Evolutionary conservation across 2,113 vertebrate species (phyloP), one percentile per base, ranked within the genome.

Genomic region (Anseranas semipalmata): DNA sequence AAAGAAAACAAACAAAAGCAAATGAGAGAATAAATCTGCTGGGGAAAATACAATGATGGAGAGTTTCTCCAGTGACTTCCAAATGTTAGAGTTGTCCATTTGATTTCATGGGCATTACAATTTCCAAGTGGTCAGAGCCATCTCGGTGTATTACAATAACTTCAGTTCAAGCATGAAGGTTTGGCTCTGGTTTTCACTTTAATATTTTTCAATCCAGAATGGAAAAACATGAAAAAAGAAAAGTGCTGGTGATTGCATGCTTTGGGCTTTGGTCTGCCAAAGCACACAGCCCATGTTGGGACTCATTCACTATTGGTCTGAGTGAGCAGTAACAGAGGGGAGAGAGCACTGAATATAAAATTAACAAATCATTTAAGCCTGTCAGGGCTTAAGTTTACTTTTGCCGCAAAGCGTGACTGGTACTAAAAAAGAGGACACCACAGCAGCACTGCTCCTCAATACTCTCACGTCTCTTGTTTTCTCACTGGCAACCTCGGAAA

Each of bases 321-420:
- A 70, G 48, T 1, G 12, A 78, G 76, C 55, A 35, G 30, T 15
- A 52, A 35, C 39, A 56, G 48, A 17, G 39, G 18, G 70, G 56
- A 74, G 74, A 85, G 62, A 91, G 9, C 58, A 32, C 35, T 55
- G 53, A 79, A 27, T 66, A 46, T 10, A 89, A 83, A 43, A 77
- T 70, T 41, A 94, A 62, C 35, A 94, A 80, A 73, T 88, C 19
- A 55, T 46, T 91, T 68, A 56, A 45, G 37, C 76, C 75, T 87
- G 81, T 62, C 48, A 70, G 65, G 48, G 28, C 8, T 43, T 9
- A 74, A 52, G 30, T 79, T 91, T 78, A 53, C 18, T 41, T 83
- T 50, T 88, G 45, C 80, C 91, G 77, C 53, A 75, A 70, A 94
- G 10, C 1, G 1, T 94, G 81, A 82, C 87, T 19, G 20, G 15